Percentiles rank a stretch among this genome's conserved stretches.
Conservation (phyloP, 2,797 vertebrate species). For the Liparis tanakae region DNA sequence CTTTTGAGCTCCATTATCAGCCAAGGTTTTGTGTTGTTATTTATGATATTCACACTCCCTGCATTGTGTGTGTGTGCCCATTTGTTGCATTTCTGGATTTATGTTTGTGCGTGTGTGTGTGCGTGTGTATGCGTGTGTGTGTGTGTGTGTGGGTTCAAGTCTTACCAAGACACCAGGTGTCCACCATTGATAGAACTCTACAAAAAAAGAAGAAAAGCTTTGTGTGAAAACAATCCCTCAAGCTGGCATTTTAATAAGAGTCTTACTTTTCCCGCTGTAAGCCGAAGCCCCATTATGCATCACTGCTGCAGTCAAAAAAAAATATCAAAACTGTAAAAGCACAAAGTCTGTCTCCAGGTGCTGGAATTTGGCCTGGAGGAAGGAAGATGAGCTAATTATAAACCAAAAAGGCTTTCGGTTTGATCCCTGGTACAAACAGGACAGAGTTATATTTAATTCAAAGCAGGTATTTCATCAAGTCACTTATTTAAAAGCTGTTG, state of each 20-base stretch:
- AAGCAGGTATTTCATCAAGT: constrained; percentile 16
- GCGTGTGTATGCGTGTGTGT: background rate
- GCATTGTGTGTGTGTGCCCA: background rate
- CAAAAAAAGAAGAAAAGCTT: constrained; percentile 55
- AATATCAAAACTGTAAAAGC: constrained; percentile 37
- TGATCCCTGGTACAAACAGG: constrained; percentile 40
- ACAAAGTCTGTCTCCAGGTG: constrained; percentile 43
- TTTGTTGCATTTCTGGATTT: constrained; percentile 9
- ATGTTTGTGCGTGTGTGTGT: background rate
- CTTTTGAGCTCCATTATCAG: constrained; percentile 32
- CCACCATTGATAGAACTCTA: constrained; percentile 92
- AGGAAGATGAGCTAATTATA: constrained; percentile 48
- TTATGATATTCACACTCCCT: constrained; percentile 12
- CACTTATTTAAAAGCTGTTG: constrained; percentile 7
- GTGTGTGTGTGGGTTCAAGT: constrained; percentile 3
- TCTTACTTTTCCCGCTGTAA: constrained; percentile 37
- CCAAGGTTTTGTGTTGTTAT: constrained; percentile 43
- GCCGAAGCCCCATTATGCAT: constrained; percentile 18
- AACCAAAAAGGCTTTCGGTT: constrained; percentile 23
- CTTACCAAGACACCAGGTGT: constrained; percentile 89
- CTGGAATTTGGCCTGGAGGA: constrained; percentile 19
- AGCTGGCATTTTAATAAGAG: constrained; percentile 51
- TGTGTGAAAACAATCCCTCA: constrained; percentile 61
- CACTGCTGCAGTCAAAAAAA: constrained; percentile 34
- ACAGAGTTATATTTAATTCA: constrained; percentile 22